A percentile compares a stretch with the other conserved stretches of the same genome.
Evolutionary conservation across 2,113 vertebrate genomes (phyloP).

Genomic region (Sander lucioperca): DNA sequence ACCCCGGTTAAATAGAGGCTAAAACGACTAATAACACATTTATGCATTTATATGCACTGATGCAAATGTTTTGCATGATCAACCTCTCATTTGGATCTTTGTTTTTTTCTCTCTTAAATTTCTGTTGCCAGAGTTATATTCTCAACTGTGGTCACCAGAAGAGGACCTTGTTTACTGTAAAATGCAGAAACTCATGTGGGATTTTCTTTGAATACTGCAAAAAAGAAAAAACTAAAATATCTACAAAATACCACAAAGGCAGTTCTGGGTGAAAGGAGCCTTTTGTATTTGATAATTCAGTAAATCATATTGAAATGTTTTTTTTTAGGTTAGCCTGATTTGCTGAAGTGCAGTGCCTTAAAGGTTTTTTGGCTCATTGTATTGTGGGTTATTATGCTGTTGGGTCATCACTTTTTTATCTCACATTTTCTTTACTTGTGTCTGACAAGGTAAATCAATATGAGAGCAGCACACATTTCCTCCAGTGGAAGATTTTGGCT

Average conservation of each 20-base stretch:
- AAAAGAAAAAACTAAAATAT: no score
- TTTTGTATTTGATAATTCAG: background rate
- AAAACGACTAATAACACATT: background rate
- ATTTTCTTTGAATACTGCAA: background rate
- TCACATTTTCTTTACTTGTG: background rate
- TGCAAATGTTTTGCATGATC: background rate
- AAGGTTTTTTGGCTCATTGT: background rate
- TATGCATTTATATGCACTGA: background rate
- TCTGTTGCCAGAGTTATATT: background rate
- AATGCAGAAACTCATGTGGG: background rate
- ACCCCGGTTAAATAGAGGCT: background rate
- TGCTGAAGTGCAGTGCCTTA: background rate
- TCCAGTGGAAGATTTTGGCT: background rate
- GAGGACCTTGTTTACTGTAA: background rate
- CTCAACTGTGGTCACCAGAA: background rate
- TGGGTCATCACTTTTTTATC: background rate
- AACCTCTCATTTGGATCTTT: background rate
- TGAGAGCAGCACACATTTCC: background rate
- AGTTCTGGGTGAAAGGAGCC: background rate
- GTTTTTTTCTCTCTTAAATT: background rate
- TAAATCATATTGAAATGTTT: background rate
- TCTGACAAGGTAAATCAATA: constrained; percentile 5
- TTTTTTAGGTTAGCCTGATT: background rate
- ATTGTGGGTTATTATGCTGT: constrained; percentile 3
- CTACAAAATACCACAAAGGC: background rate